Conservation (phyloP, 2,113 vertebrate species). For the Dasyurus viverrinus region DNA sequence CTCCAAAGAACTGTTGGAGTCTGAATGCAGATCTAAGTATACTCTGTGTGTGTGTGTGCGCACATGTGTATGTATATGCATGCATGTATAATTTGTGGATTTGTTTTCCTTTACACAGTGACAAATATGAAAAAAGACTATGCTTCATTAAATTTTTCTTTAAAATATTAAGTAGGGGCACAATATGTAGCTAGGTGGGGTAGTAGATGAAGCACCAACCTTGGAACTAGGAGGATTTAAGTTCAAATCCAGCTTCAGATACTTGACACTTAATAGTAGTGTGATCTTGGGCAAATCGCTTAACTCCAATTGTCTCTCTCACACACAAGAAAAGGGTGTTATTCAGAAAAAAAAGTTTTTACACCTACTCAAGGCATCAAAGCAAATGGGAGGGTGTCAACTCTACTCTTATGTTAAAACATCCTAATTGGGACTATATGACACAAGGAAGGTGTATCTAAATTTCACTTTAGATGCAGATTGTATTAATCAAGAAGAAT, state of each 20-base stretch:
- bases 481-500: not conserved
- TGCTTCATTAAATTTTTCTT: not conserved
- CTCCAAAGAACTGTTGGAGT: not conserved
- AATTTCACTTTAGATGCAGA: not conserved
- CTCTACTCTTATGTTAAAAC: not conserved
- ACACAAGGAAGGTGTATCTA: not conserved
- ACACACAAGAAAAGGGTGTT: not conserved
- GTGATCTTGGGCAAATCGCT: no score
- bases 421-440: no score
- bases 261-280: no score
- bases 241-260: no score
- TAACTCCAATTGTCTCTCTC: no score
- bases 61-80: no score
- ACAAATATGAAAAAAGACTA: not conserved
- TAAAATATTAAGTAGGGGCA: not conserved
- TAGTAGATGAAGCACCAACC: no score
- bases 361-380: not conserved
- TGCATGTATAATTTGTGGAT: no score
- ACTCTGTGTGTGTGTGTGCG: not conserved
- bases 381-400: not conserved
- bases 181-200: no score
- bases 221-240: no score
- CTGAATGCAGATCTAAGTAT: not conserved
- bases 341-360: not conserved
- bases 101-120: not conserved